These are phyloP conservation scores for Callosobruchus maculatus DNA, from an alignment of 2,888 invertebrate species.

Conservation along the genomic window DNA sequence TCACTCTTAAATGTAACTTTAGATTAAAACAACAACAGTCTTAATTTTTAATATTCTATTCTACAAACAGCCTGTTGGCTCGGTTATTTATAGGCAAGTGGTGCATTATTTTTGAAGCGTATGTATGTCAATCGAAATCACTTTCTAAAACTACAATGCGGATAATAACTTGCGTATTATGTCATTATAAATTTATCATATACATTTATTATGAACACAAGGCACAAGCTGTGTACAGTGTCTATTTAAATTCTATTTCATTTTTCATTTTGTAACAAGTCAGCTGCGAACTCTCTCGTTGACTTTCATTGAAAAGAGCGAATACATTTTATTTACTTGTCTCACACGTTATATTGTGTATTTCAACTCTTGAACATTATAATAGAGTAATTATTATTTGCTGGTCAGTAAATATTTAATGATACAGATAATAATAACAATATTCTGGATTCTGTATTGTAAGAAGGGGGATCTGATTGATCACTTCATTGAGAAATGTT, in stretches of 20 bases:
- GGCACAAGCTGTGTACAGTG: background rate
- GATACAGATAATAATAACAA: too few relatives aligned
- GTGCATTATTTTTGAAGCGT: background rate
- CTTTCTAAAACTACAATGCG: background rate
- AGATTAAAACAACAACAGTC: too few relatives aligned
- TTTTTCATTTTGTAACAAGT: background rate
- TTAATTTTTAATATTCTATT: too few relatives aligned
- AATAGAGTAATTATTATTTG: too few relatives aligned
- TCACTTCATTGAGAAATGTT: too few relatives aligned
- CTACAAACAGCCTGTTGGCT: background rate
- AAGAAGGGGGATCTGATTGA: too few relatives aligned
- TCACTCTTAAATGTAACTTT: too few relatives aligned
- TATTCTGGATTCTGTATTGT: too few relatives aligned
- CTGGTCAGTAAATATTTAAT: too few relatives aligned
- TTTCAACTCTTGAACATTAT: too few relatives aligned
- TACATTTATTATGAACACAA: background rate
- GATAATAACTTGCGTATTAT: background rate
- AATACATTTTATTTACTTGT: too few relatives aligned
- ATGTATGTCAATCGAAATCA: background rate
- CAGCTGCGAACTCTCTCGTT: background rate
- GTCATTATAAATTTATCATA: background rate
- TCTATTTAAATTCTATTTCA: background rate
- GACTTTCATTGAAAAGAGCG: background rate
- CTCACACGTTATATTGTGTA: too few relatives aligned
- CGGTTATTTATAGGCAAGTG: background rate